These are phyloP conservation scores for Diadumene lineata DNA, from an alignment of 92 coral and sea anemone species.

Conservation along the genomic window DNA sequence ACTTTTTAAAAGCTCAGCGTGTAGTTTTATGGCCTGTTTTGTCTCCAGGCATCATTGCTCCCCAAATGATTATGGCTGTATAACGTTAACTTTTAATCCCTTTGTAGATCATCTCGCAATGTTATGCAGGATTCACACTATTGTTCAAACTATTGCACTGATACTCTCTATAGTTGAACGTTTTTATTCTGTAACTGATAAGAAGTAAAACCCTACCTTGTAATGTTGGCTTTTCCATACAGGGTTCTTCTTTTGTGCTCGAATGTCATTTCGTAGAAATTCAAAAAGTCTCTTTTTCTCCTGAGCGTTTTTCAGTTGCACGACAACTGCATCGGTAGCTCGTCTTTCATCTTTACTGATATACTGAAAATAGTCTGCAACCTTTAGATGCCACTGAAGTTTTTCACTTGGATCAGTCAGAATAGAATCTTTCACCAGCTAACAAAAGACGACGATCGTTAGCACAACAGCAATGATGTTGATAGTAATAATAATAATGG, in stretches of 20 bases:
- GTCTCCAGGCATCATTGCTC: no score
- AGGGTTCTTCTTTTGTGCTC: constrained; percentile 35
- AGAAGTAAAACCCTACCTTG: constrained; percentile 67
- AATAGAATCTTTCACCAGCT: constrained; percentile 62
- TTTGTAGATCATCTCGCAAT: no score
- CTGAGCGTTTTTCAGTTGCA: constrained; percentile 60
- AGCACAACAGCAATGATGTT: no score
- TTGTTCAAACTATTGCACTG: no score
- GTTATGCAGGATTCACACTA: no score
- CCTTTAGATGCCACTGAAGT: constrained; percentile 40
- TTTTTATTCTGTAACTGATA: no score
- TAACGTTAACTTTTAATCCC: no score
- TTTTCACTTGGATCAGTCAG: constrained; percentile 50
- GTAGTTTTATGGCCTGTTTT: no score
- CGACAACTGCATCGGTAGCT: constrained; percentile 49
- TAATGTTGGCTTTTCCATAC: constrained; percentile 58
- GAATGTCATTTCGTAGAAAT: constrained; percentile 51
- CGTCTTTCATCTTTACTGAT: constrained; percentile 55
- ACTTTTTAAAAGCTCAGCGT: no score
- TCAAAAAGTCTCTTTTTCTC: constrained; percentile 68
- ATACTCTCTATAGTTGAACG: no score
- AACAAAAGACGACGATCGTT: no score
- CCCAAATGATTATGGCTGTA: no score
- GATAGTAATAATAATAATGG: not conserved
- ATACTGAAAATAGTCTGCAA: constrained; percentile 61